phyloP scores from a whole-genome alignment of 2,113 vertebrate genomes.

The Ophiodon elongatus region DNA sequence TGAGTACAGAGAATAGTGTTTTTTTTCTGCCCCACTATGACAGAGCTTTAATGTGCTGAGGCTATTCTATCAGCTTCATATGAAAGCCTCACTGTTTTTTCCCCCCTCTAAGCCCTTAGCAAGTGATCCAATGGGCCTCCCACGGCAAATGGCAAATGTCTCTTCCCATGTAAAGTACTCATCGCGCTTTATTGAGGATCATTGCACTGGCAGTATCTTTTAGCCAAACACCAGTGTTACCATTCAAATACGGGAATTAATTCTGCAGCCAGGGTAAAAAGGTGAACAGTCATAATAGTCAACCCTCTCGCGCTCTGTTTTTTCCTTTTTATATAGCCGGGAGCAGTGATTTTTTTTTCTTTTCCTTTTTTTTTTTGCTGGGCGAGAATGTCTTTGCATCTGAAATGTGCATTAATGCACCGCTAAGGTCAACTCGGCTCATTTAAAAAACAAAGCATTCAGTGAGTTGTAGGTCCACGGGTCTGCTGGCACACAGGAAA shows the following conservation, averaged over 20 bases:
- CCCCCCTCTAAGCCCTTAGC: slow-evolving; percentile 38
- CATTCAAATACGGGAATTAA: slow-evolving; percentile 78
- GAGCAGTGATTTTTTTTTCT: slow-evolving; percentile 40
- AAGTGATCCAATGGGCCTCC: slow-evolving; percentile 58
- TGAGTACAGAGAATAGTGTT: slow-evolving; percentile 51
- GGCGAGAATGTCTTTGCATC: slow-evolving; percentile 72
- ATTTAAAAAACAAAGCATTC: slow-evolving; percentile 79
- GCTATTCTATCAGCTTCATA: slow-evolving; percentile 60
- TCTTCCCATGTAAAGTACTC: slow-evolving; percentile 67
- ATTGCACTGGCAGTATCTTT: slow-evolving; percentile 71
- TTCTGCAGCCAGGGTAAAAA: slow-evolving; percentile 74
- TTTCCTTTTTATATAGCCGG: slow-evolving; percentile 55
- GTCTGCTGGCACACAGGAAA: slow-evolving; percentile 68
- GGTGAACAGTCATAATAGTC: slow-evolving; percentile 73
- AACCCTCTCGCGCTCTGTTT: slow-evolving; percentile 42
- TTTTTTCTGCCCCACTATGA: slow-evolving; percentile 34
- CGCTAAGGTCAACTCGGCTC: slow-evolving; percentile 73
- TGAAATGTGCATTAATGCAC: slow-evolving; percentile 75
- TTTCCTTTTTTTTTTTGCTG: slow-evolving; percentile 32
- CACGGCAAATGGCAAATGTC: slow-evolving; percentile 70
- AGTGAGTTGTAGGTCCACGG: slow-evolving; percentile 58
- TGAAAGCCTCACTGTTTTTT: slow-evolving; percentile 36
- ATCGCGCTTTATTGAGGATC: slow-evolving; percentile 74
- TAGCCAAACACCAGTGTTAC: slow-evolving; percentile 72
- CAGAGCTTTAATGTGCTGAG: slow-evolving; percentile 54